A percentile compares a stretch with the other conserved stretches of the same genome.
These are phyloP conservation scores for Elysia chlorotica DNA, from an alignment of 1,140 invertebrate genomes.

Conservation along the genomic window DNA sequence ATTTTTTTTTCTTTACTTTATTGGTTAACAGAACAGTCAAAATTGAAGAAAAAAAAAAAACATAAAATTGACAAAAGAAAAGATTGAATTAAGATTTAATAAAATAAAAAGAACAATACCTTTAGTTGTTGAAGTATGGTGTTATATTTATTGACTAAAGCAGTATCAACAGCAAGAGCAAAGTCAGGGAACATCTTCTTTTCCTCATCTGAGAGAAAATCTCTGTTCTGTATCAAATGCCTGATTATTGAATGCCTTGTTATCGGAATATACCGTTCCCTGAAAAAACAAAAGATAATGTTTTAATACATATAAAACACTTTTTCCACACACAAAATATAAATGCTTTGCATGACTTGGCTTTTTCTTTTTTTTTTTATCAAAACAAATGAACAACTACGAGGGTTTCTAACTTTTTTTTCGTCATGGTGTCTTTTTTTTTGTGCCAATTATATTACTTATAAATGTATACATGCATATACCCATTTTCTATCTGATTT, in stretches of 20 bases:
- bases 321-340: no score
- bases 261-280: slow-evolving; percentile 59
- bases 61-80: background rate
- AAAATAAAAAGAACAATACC: slow-evolving; percentile 31
- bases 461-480: no score
- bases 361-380: no score
- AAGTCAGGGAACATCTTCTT: slow-evolving; percentile 53
- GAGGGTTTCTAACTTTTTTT: no score
- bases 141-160: slow-evolving; percentile 55
- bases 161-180: slow-evolving; percentile 51
- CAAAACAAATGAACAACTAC: no score
- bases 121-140: slow-evolving; percentile 54
- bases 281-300: no score
- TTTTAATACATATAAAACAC: no score
- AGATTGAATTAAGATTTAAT: background rate
- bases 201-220: slow-evolving; percentile 50
- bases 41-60: background rate
- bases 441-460: no score
- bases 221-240: slow-evolving; percentile 46
- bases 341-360: no score
- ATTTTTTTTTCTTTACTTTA: background rate
- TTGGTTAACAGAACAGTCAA: background rate
- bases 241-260: slow-evolving; percentile 51
- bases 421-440: no score
- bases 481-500: no score